phyloP scores from a whole-genome alignment of 2,113 vertebrate genomes.

The Psilopogon haemacephalus region DNA sequence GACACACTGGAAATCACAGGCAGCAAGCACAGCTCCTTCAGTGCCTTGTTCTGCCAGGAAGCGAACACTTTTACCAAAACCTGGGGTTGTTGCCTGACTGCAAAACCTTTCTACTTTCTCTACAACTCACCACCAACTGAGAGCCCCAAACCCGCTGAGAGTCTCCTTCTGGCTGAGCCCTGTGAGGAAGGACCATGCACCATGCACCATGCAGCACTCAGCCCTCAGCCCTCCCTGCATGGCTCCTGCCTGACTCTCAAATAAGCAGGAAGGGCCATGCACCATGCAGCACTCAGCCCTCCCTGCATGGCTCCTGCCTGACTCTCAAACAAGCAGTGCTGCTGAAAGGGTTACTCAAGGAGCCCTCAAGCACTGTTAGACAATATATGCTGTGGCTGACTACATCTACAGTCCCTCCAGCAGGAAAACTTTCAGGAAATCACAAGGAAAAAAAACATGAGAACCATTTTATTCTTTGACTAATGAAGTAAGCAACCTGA shows the following conservation, averaged over 20 bases:
- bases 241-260: neutral
- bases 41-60: neutral
- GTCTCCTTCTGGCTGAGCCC: neutral
- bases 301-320: neutral
- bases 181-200: no score
- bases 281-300: neutral
- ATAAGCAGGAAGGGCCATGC: neutral
- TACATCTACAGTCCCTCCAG: neutral
- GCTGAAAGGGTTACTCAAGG: neutral
- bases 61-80: neutral
- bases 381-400: neutral
- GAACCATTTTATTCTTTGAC: neutral
- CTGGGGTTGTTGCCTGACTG: neutral
- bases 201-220: no score
- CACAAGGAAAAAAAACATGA: neutral
- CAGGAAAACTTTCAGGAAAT: neutral
- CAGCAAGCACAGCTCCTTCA: neutral
- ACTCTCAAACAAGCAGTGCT: neutral
- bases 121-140: neutral
- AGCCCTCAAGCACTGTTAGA: neutral
- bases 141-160: neutral
- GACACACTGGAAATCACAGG: neutral
- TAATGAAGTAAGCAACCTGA: conserved; percentile 42
- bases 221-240: neutral
- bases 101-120: neutral